A percentile compares a stretch with the other conserved stretches of the same genome.
These are phyloP conservation scores for Semaprochilodus insignis DNA, from an alignment of 2,797 vertebrate genomes.

Conservation along the genomic window DNA sequence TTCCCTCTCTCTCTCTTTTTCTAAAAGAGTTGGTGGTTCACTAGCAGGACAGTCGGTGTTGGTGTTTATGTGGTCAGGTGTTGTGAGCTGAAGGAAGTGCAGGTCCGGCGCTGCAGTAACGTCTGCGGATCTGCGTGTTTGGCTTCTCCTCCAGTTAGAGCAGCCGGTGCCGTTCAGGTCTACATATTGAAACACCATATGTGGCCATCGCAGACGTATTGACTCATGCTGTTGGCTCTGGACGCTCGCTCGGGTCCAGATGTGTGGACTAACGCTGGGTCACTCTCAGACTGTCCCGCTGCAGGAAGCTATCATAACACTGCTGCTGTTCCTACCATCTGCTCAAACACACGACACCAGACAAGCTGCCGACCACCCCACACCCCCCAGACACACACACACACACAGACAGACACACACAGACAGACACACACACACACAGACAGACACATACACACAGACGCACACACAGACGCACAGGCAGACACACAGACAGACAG, in stretches of 20 bases:
- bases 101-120: too few relatives aligned
- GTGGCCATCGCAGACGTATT: slow-evolving; percentile 32
- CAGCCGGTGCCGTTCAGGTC: slow-evolving; percentile 9
- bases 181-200: slow-evolving; percentile 30
- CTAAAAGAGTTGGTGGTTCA: too few relatives aligned
- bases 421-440: too few relatives aligned
- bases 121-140: background rate
- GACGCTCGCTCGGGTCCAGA: slow-evolving; percentile 24
- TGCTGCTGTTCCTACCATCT: slow-evolving; percentile 23
- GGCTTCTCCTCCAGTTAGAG: background rate
- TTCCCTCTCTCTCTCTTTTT: background rate
- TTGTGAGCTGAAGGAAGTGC: too few relatives aligned
- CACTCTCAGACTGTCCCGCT: slow-evolving; percentile 4
- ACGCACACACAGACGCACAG: too few relatives aligned
- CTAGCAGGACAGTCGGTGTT: too few relatives aligned
- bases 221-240: slow-evolving; percentile 34
- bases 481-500: too few relatives aligned
- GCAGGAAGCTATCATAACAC: slow-evolving; percentile 33
- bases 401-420: slow-evolving; percentile 8
- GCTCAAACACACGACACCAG: slow-evolving; percentile 31
- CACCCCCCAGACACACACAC: slow-evolving; percentile 21
- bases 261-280: slow-evolving; percentile 33
- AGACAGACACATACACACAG: too few relatives aligned
- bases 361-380: slow-evolving; percentile 29
- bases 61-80: too few relatives aligned